Evolutionary conservation across 2,113 vertebrate genomes (phyloP).

Genomic region (Falcunculus frontatus): DNA sequence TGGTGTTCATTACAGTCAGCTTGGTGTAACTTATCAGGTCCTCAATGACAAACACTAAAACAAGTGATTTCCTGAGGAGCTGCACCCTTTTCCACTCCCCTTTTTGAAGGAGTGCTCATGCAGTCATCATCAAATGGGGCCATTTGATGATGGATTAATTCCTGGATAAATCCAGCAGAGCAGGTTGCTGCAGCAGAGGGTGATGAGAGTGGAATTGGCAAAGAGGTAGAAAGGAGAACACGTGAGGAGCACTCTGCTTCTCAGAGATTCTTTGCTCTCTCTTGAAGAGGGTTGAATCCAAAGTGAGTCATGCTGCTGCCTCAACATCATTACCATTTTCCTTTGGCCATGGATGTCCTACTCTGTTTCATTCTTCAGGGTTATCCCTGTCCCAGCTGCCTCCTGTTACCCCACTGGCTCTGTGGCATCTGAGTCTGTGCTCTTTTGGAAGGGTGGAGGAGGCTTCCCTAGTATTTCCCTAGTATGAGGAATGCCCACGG

Average conservation of each 20-base stretch:
- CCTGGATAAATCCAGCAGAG: neutral
- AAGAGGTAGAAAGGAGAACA: neutral
- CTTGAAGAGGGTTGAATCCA: neutral
- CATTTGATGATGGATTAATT: no score
- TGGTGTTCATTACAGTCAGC: neutral
- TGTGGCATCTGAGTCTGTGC: neutral
- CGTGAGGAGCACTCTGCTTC: fast-evolving
- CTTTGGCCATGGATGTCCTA: neutral
- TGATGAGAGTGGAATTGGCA: neutral
- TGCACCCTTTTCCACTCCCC: neutral
- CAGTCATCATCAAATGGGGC: neutral
- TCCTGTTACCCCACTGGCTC: neutral
- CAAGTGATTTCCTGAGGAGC: neutral
- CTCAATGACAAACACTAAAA: fast-evolving
- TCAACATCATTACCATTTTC: neutral
- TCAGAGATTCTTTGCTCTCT: neutral
- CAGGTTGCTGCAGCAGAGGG: neutral
- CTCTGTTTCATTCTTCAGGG: neutral
- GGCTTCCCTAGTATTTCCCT: neutral
- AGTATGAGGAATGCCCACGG: neutral
- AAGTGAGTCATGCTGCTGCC: neutral
- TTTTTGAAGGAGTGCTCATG: neutral
- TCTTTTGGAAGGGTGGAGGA: neutral
- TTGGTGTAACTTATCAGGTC: neutral
- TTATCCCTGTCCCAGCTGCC: neutral